Evolutionary conservation across 2,113 vertebrate genomes (phyloP), one percentile per base, ranked within the genome.

Genomic region (Amphiprion percula): DNA sequence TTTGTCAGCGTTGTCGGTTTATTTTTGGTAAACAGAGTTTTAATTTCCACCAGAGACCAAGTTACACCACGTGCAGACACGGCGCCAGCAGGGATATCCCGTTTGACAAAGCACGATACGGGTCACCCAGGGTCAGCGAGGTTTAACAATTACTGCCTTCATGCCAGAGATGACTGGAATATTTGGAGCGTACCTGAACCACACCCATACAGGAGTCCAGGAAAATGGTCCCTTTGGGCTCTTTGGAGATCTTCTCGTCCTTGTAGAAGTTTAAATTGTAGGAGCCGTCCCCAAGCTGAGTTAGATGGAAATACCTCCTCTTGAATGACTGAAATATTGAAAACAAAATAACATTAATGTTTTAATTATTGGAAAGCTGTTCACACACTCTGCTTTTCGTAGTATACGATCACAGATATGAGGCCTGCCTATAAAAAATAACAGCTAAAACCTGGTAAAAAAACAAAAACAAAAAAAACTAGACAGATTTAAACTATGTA

Each of bases 221-320:
- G 94, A 99, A 99, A 93, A 99, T 99, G 6, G 97, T 99, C 86
- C 98, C 98, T 92, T 99, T 99, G 6, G 98, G 98, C 88, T 99
- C 98, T 89, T 99, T 99, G 78, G 97, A 98, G 92, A 98, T 97
- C 93, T 99, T 99, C 85, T 99, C 98, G 89, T 99, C 98, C 92
- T 99, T 99, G 92, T 98, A 99, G 94, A 99, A 99, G 93, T 98
- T 99, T 61, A 99, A 95, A 87, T 98, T 99, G 91, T 98, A 98
- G 15, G 98, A 99, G 68, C 98, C 98, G 68, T 99, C 98, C 1
- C 97, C 97, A 28, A 99, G 96, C 84, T 99, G 98, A 10, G 97
- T 97, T 30, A 99, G 93, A 86, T 99, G 97, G 93, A 99, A 99
- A 93, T 99, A 99, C 54, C 98, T 96, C 88, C 98, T 95, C 94